Percentiles rank a stretch among this genome's conserved stretches.
Evolutionary conservation across 2,797 vertebrate genomes (phyloP).

Genomic region (Sebastes alutus): DNA sequence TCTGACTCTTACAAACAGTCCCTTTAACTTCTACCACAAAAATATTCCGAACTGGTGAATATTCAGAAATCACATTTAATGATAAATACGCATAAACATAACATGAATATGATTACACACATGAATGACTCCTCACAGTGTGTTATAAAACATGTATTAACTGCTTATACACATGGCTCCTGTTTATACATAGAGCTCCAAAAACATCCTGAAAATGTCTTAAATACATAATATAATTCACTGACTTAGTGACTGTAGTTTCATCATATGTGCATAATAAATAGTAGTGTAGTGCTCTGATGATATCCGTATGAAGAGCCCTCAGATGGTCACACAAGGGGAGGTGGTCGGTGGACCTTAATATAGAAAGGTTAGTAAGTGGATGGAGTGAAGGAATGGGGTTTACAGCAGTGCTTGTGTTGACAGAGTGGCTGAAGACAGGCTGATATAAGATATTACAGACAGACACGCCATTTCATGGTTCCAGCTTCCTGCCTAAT

Average conservation of each 20-base stretch:
- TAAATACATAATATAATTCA: background rate
- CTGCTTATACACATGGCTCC: no score
- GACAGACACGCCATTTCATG: slow-evolving; percentile 40
- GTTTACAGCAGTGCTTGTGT: slow-evolving; percentile 62
- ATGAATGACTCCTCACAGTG: no score
- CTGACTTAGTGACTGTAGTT: background rate
- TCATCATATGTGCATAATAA: background rate
- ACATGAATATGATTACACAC: no score
- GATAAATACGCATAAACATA: background rate
- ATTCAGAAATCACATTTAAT: background rate
- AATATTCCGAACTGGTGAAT: background rate
- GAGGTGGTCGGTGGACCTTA: slow-evolving; percentile 49
- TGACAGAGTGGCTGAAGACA: slow-evolving; percentile 77
- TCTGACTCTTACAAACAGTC: no score
- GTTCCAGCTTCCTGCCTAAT: background rate
- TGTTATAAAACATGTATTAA: no score
- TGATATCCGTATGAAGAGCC: slow-evolving; percentile 43
- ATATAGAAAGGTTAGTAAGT: slow-evolving; percentile 78
- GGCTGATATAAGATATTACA: slow-evolving; percentile 71
- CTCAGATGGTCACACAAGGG: slow-evolving; percentile 23
- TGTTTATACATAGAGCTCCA: background rate
- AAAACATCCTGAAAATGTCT: background rate
- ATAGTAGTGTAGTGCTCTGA: slow-evolving; percentile 36
- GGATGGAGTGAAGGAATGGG: slow-evolving; percentile 61
- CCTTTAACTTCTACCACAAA: background rate